These are phyloP conservation scores for Bhutanitis thaidina DNA, from an alignment of 2,888 invertebrate genomes.

Conservation along the genomic window DNA sequence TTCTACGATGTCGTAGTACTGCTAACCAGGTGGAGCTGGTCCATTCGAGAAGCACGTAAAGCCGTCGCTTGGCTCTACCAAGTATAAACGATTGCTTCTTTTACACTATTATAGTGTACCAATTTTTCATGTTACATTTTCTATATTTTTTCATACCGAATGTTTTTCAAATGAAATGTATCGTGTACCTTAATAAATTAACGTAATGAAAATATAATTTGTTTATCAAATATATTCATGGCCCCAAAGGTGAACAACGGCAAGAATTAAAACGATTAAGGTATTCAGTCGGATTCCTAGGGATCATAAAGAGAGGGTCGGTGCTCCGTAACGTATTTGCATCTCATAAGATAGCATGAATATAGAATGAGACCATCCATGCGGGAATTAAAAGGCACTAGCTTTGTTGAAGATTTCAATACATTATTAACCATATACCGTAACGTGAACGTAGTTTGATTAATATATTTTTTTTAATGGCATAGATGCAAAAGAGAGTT, in stretches of 20 bases:
- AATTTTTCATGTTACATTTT: too few species aligned
- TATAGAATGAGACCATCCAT: constrained; percentile 27
- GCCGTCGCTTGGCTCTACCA: too few species aligned
- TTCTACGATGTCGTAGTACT: too few species aligned
- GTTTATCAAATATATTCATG: constrained; percentile 22
- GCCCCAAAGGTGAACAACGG: constrained; percentile 19
- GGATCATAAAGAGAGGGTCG: constrained; percentile 25
- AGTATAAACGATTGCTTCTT: too few species aligned
- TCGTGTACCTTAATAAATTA: constrained; percentile 15
- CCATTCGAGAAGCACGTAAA: too few species aligned
- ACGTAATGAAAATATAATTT: constrained; percentile 20
- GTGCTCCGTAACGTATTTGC: constrained; percentile 32
- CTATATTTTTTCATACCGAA: too few species aligned
- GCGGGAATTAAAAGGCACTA: constrained; percentile 22
- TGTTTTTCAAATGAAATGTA: too few species aligned
- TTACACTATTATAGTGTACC: too few species aligned
- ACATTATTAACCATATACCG: background rate
- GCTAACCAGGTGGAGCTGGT: too few species aligned
- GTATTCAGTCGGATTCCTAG: constrained; percentile 28
- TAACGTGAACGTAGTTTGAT: too few species aligned
- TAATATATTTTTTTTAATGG: too few species aligned
- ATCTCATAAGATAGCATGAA: constrained; percentile 39
- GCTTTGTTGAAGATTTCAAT: background rate
- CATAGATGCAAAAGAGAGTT: too few species aligned
- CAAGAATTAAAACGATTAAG: constrained; percentile 37